phyloP scores from a whole-genome alignment of 2,797 vertebrate genomes.

The Tragelaphus oryx region DNA sequence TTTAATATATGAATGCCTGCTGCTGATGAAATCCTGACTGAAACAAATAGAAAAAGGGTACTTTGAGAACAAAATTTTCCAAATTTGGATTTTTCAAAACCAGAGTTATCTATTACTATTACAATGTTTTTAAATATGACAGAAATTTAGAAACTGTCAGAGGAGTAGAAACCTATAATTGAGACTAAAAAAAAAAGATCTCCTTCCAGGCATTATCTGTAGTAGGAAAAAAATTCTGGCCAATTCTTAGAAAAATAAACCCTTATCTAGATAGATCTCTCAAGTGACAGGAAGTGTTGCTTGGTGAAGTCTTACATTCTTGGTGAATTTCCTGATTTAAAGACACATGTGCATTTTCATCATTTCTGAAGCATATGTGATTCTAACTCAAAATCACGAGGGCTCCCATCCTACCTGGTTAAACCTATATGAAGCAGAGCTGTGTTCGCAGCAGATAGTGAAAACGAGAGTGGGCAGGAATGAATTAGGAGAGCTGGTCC shows the following conservation, averaged over 20 bases:
- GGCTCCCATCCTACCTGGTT: background rate
- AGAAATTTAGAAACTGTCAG: background rate
- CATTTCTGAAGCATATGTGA: background rate
- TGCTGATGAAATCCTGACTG: background rate
- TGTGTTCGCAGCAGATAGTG: accelerated
- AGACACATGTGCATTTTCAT: background rate
- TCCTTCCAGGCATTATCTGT: background rate
- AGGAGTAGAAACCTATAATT: background rate
- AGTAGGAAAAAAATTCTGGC: background rate
- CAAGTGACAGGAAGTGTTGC: background rate
- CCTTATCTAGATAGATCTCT: background rate
- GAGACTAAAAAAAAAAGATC: background rate
- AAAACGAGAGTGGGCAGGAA: no score
- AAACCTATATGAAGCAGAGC: background rate
- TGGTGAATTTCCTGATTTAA: background rate
- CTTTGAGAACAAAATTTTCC: background rate
- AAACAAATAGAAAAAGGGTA: background rate
- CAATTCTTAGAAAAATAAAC: background rate
- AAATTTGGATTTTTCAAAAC: background rate
- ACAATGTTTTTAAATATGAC: background rate
- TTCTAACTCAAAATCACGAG: background rate
- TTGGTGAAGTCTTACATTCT: background rate
- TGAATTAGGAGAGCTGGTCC: background rate
- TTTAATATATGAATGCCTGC: background rate
- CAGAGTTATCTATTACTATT: background rate